These are phyloP conservation scores for Leucopsar rothschildi DNA, from an alignment of 2,113 vertebrate species.

Conservation along the genomic window DNA sequence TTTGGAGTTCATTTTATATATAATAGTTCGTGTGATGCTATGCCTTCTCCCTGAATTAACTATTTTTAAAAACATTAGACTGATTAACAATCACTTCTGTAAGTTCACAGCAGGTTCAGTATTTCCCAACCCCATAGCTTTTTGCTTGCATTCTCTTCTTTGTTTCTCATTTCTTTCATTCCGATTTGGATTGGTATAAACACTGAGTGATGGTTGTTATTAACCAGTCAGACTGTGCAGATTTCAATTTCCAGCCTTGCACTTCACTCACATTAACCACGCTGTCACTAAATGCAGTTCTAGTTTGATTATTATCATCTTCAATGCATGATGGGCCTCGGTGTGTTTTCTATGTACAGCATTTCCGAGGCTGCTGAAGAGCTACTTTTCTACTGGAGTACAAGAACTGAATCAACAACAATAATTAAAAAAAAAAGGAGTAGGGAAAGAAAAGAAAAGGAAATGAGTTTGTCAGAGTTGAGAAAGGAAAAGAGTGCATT, in stretches of 20 bases:
- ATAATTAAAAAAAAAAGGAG: neutral
- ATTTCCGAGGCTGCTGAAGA: neutral
- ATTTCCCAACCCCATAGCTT: neutral
- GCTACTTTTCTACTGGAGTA: neutral
- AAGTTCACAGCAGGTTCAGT: neutral
- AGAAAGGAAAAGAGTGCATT: neutral
- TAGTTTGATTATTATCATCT: neutral
- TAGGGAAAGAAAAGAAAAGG: neutral
- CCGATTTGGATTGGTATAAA: fast-evolving
- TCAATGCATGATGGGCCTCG: neutral
- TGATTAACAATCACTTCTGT: neutral
- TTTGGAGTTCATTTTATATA: fast-evolving
- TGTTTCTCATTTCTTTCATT: neutral
- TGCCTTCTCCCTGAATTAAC: neutral
- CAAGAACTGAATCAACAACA: neutral
- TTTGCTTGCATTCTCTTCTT: neutral
- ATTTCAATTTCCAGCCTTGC: neutral
- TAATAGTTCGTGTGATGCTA: fast-evolving
- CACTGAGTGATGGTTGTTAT: neutral
- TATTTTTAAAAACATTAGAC: neutral
- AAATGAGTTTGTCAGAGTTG: neutral
- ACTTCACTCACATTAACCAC: neutral
- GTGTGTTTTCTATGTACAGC: neutral
- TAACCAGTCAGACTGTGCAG: neutral
- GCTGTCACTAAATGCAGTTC: neutral